These are phyloP conservation scores for Hemiscyllium ocellatum DNA, from an alignment of 2,113 vertebrate species.

Conservation along the genomic window DNA sequence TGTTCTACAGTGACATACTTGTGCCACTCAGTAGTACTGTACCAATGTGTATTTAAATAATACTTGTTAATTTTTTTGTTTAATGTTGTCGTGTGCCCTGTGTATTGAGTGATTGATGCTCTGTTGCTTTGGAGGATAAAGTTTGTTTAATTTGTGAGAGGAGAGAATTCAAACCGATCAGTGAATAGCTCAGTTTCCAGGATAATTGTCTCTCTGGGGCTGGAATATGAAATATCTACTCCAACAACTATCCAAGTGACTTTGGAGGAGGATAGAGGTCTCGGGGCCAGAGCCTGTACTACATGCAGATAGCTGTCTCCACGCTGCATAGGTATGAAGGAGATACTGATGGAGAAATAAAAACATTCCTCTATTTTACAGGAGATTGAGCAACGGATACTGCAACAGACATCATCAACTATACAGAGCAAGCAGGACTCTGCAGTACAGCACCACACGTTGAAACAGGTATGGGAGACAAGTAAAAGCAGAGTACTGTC, in stretches of 20 bases:
- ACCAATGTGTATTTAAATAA: not conserved
- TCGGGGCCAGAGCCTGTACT: not conserved
- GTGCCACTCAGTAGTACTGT: not conserved
- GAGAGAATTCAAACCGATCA: not conserved
- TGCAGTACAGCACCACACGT: slow-evolving; percentile 55
- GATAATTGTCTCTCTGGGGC: not conserved
- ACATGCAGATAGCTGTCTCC: not conserved
- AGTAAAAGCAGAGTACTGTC: not conserved
- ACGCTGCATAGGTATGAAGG: not conserved
- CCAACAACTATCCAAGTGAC: not conserved
- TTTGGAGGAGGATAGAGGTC: not conserved
- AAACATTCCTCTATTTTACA: slow-evolving; percentile 49
- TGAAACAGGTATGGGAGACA: slow-evolving; percentile 57
- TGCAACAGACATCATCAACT: slow-evolving; percentile 70
- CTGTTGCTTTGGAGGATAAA: not conserved
- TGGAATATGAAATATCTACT: not conserved
- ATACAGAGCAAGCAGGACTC: slow-evolving; percentile 54
- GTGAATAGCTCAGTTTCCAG: not conserved
- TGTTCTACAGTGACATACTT: not conserved
- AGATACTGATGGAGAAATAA: not conserved
- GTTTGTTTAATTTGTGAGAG: not conserved
- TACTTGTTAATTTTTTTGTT: not conserved
- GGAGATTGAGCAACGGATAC: slow-evolving; percentile 91
- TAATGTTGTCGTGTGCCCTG: not conserved
- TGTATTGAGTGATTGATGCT: not conserved